Evolutionary conservation across 2,113 vertebrate species (phyloP).

Genomic region (Corynorhinus townsendii): DNA sequence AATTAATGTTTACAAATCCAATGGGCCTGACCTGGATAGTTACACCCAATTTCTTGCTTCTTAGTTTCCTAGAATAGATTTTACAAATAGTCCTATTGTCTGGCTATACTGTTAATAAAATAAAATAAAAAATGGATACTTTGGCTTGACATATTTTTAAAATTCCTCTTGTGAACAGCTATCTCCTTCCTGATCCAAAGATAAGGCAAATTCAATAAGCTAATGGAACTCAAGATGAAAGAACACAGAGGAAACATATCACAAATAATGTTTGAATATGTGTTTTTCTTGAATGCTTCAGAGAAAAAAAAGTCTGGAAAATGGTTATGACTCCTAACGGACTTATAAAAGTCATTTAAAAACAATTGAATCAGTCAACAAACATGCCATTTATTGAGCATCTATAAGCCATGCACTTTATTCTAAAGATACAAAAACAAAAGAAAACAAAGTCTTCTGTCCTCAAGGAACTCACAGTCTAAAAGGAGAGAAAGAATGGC

Average conservation of each 20-base stretch:
- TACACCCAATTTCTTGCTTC: constrained; percentile 13
- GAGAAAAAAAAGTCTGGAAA: background rate
- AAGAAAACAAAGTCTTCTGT: background rate
- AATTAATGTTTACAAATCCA: background rate
- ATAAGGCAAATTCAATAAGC: constrained; percentile 24
- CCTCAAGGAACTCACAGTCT: constrained; percentile 27
- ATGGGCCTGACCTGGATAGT: background rate
- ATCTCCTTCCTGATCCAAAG: constrained; percentile 13
- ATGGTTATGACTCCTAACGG: background rate
- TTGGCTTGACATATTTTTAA: constrained; percentile 22
- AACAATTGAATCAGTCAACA: constrained; percentile 17
- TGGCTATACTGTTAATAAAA: background rate
- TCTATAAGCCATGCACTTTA: background rate
- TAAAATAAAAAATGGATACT: background rate
- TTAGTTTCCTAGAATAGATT: constrained; percentile 6
- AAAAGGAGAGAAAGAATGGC: constrained; percentile 26
- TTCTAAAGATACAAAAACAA: constrained; percentile 42
- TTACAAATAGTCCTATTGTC: background rate
- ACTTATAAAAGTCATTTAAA: constrained; percentile 17
- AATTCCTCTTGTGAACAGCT: constrained; percentile 10
- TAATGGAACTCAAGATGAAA: constrained; percentile 27
- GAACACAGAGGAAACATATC: constrained; percentile 5
- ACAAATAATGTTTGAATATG: constrained; percentile 3
- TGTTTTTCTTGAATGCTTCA: background rate
- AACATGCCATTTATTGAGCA: constrained; percentile 8